Base-by-base conservation (phyloP, 1,140 invertebrate species). In the Lepidotrigona ventralis region DNA sequence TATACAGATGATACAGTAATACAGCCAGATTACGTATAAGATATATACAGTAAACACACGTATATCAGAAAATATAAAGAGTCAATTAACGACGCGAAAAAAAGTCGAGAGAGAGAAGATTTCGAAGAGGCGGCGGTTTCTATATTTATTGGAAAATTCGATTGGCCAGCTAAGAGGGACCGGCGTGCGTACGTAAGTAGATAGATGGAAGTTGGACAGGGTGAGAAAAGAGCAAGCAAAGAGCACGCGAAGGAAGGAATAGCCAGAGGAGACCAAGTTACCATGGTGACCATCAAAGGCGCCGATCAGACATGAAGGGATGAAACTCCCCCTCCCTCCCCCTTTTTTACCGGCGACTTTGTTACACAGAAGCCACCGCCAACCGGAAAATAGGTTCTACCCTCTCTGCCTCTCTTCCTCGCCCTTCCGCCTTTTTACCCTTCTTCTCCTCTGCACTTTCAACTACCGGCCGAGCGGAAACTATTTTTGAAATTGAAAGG, bases 211-310 rank as follows among this genome's bases (percentile, higher is more conserved):
- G 23, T 54, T 23, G 9, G 71, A 8, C 5, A 17, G 19, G 46
- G 66, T 39, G 23, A 15, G 58, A 64, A 74, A 53, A 69, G 80
- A 68, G 63, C 53, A 46, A 66, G 56, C 29, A 71, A 71, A 33
- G 66, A 60, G 26, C 54, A 19, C 23, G 11, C 17, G n/a, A 69
- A 58, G 53, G 64, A 66, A 80, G 56, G n/a, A 87, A 66, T n/a
- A 46, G 29, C 33, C 17, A 46, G 72, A 81, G 74, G 82, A 84
- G 66, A 85, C 77, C 63, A 74, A 75, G 91, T 92, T 91, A 84
- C 90, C 90, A 92, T 92, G 90, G 90, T 88, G 88, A 92, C 87
- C 90, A 90, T 91, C 91, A 92, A 92, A 91, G 90, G 90, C 90
- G 88, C 85, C 86, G 88, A 91, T 91, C 90, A 89, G 89, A 91